Percentiles rank a stretch among this genome's conserved stretches.
Conservation (phyloP, 2,113 vertebrate species). For the Thalassarche chlororhynchos region DNA sequence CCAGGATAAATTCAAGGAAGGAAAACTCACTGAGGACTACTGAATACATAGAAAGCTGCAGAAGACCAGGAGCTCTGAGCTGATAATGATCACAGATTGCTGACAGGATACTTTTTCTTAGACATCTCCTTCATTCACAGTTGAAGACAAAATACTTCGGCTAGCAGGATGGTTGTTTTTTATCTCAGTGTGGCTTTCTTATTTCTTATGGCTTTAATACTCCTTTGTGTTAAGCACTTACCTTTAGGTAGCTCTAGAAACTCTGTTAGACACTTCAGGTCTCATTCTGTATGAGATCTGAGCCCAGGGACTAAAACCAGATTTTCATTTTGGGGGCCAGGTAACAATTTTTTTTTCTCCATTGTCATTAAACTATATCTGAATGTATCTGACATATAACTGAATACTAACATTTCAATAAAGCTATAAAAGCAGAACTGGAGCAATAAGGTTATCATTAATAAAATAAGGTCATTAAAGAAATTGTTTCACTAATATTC, state of each 20-base stretch:
- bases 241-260: not conserved
- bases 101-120: not conserved
- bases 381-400: not conserved
- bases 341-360: not conserved
- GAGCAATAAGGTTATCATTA: not conserved
- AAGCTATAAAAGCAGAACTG: not conserved
- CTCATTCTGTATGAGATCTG: not conserved
- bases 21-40: not conserved
- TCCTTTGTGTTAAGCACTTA: not conserved
- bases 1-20: not conserved
- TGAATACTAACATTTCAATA: not conserved
- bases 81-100: not conserved
- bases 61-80: not conserved
- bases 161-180: not conserved
- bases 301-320: not conserved
- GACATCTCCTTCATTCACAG: not conserved
- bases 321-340: not conserved
- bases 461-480: not conserved
- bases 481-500: not conserved
- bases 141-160: not conserved
- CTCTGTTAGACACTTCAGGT: not conserved
- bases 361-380: not conserved
- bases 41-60: not conserved
- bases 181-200: not conserved
- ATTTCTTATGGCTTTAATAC: not conserved